Base-by-base conservation (phyloP, 2,797 vertebrate species). In the Sphenodon punctatus region DNA sequence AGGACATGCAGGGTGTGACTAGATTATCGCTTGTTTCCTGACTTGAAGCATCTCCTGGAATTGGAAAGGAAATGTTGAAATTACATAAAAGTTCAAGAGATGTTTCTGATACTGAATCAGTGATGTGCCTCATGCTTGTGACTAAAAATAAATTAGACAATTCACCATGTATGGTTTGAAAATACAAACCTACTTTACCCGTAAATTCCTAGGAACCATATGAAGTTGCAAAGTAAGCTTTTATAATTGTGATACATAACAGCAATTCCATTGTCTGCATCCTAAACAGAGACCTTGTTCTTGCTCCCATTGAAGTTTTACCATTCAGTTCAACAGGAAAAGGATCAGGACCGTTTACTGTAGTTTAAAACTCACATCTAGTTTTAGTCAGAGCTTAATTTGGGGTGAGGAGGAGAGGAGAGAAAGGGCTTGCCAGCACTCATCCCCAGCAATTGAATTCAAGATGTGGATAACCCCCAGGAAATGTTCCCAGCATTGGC, bases 11-110 rank as follows among this genome's bases (percentile, higher is more conserved):
- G 32, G 3, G 58, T 65, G 72, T 58, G 58, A 78, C 88, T 76
- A 94, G 84, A 82, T 74, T 92, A 72, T 75, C 81, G 15, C 64
- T 73, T 87, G 38, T 89, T 88, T 92, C 70, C 67, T 93, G 68
- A 79, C 86, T 86, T 91, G 36, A 80, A 82, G 67, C 71, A 82
- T 76, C 66, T 81, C 43, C 38, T 88, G 74, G 61, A 69, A 82
- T 85, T 86, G 58, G n/a, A 90, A 83, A 91, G 73, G 16, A 53
- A n/a, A 65, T 85, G 25, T 72, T 80, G 58, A 78, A 80, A 34
- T 79, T 70, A 15, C 46, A 82, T 77, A 59, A 78, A 85, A 80
- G 30, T 25, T 36, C 32, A 86, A 23, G 64, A 74, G 55, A 14
- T 45, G 55, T 32, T 70, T n/a, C 38, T 77, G 66, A 56, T 80